Evolutionary conservation across 2,888 invertebrate genomes (phyloP).

Genomic region (Ischnus inquisitorius): DNA sequence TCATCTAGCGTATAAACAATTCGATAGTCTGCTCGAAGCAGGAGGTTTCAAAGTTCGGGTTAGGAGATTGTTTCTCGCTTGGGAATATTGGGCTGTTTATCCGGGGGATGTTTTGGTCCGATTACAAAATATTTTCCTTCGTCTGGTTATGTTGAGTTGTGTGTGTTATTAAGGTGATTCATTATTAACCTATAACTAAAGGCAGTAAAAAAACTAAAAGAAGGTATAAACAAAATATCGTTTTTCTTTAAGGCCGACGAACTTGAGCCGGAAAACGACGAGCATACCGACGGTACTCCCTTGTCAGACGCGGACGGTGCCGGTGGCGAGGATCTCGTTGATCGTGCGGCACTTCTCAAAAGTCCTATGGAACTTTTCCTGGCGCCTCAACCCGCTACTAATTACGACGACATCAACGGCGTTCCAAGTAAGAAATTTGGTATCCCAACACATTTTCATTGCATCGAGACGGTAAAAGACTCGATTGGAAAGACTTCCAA

Average conservation of each 20-base stretch:
- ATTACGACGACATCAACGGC: conserved; percentile 90
- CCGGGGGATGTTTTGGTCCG: conserved; percentile 95
- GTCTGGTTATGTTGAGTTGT: conserved; percentile 87
- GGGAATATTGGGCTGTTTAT: conserved; percentile 99
- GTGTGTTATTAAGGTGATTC: background rate
- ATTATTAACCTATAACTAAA: background rate
- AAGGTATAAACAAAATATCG: too few relatives aligned
- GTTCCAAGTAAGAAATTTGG: conserved; percentile 86
- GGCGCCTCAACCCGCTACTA: conserved; percentile 83
- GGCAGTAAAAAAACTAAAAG: background rate
- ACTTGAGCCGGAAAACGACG: conserved; percentile 86
- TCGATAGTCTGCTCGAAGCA: conserved; percentile 95
- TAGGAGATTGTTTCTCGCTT: conserved; percentile 95
- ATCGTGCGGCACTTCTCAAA: conserved; percentile 93
- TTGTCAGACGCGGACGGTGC: conserved; percentile 86
- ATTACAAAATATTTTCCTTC: conserved; percentile 96
- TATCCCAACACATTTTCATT: too few relatives aligned
- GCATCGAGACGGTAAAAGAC: too few relatives aligned
- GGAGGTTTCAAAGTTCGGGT: conserved; percentile 98
- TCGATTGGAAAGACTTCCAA: too few relatives aligned
- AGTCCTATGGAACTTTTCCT: conserved; percentile 88
- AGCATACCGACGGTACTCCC: conserved; percentile 91
- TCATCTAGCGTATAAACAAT: conserved; percentile 90
- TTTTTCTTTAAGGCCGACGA: too few relatives aligned
- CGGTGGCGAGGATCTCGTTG: conserved; percentile 88